Conservation (phyloP, 2,888 invertebrate genomes). For the Meganola albula region DNA sequence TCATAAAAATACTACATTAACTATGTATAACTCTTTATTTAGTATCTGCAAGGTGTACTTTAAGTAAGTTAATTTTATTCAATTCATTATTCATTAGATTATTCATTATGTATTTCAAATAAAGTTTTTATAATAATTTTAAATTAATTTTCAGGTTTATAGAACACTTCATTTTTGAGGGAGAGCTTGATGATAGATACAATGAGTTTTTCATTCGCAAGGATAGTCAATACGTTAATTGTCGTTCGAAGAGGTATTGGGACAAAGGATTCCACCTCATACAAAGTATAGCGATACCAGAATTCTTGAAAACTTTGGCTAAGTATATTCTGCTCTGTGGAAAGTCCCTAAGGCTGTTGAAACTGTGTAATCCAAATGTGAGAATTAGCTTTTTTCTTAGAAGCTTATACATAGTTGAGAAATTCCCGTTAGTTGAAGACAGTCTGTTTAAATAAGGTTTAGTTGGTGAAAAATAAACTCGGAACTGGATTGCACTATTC, state of each 20-base stretch:
- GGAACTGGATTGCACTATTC: too few species aligned
- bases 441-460: too few species aligned
- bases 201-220: conserved; percentile 91
- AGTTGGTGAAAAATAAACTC: too few species aligned
- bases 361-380: conserved; percentile 83
- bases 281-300: conserved; percentile 78
- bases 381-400: too few species aligned
- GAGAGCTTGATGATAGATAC: conserved; percentile 86
- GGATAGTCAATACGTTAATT: conserved; percentile 80
- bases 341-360: conserved; percentile 83
- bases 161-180: conserved; percentile 91
- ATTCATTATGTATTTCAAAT: conserved; percentile 80
- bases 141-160: conserved; percentile 77
- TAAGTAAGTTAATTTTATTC: too few species aligned
- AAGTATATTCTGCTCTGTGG: conserved; percentile 84
- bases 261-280: conserved; percentile 79
- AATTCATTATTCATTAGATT: too few species aligned
- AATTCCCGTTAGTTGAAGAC: too few species aligned
- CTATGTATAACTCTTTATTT: conserved; percentile 76
- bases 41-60: conserved; percentile 79
- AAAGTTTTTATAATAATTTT: conserved; percentile 22
- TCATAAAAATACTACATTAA: conserved; percentile 72
- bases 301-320: conserved; percentile 80
- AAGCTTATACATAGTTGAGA: too few species aligned
- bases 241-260: conserved; percentile 82